Conservation (phyloP, 2,113 vertebrate genomes). For the Daubentonia madagascariensis region DNA sequence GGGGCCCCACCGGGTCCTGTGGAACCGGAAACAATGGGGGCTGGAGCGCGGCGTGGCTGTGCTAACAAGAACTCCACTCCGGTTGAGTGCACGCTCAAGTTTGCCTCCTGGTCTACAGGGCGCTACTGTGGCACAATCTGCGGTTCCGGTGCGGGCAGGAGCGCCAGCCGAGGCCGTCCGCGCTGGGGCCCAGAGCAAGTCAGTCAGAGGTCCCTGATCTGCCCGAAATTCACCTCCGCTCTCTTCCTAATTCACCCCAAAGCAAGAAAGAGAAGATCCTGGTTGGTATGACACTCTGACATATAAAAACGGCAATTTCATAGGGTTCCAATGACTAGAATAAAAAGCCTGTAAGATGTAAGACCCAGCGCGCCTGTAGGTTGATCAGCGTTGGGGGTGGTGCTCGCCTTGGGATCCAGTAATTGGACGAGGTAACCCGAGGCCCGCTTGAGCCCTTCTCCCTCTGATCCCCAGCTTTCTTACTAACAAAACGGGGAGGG, state of each 20-base stretch:
- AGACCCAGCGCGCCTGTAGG: not conserved
- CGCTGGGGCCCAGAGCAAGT: not conserved
- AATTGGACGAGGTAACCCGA: not conserved
- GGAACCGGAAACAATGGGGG: not conserved
- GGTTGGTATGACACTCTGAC: too few relatives aligned
- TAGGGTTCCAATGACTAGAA: not conserved
- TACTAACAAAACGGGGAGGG: not conserved
- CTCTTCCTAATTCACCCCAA: not conserved
- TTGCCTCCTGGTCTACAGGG: not conserved
- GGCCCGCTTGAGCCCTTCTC: not conserved
- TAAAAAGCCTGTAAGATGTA: not conserved
- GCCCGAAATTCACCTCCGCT: not conserved
- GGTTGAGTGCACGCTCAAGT: not conserved
- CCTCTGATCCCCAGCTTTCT: not conserved
- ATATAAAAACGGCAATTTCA: not conserved
- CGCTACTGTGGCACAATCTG: rapidly evolving
- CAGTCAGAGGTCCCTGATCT: not conserved
- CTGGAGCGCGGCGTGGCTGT: too few relatives aligned
- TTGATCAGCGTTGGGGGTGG: not conserved
- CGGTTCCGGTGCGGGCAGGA: not conserved
- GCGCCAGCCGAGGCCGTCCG: not conserved
- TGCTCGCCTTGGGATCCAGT: not conserved
- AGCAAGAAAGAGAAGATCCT: not conserved
- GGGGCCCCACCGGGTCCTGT: not conserved
- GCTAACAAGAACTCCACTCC: not conserved